Percentiles rank a stretch among this genome's conserved stretches.
Conservation (phyloP, 2,888 invertebrate genomes). For the Iselma pallidipennis region DNA sequence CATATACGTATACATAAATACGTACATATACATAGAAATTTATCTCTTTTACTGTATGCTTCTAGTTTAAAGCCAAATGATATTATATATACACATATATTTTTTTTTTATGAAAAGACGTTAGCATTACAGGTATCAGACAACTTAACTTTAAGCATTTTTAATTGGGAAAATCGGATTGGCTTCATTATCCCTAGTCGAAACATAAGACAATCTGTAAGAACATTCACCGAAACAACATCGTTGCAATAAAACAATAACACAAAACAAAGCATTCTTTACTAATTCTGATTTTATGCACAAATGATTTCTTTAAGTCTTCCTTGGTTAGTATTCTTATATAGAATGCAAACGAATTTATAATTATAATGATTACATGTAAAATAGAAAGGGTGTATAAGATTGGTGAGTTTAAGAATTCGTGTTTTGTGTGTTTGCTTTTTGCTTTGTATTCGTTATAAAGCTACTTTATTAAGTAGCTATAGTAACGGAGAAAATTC, state of each 20-base stretch:
- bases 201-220: constrained; percentile 46
- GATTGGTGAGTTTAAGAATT: constrained; percentile 40
- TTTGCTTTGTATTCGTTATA: constrained; percentile 39
- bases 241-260: constrained; percentile 46
- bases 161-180: constrained; percentile 60
- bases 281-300: constrained; percentile 49
- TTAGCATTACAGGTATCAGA: constrained; percentile 35
- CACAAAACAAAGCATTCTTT: constrained; percentile 40
- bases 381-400: constrained; percentile 39
- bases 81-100: background rate
- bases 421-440: constrained; percentile 40
- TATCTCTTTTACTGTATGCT: constrained; percentile 17
- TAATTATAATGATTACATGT: constrained; percentile 37
- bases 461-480: constrained; percentile 45
- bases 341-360: constrained; percentile 30
- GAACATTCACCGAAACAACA: constrained; percentile 39
- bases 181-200: constrained; percentile 55
- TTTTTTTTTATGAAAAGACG: background rate
- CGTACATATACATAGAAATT: constrained; percentile 13
- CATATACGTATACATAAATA: background rate
- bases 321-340: constrained; percentile 21
- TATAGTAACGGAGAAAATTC: constrained; percentile 39
- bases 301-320: constrained; percentile 41
- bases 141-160: constrained; percentile 50
- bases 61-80: background rate